A percentile compares a stretch with the other conserved stretches of the same genome.
These are phyloP conservation scores for Microcebus murinus DNA, from an alignment of 2,113 vertebrate genomes.

Conservation along the genomic window DNA sequence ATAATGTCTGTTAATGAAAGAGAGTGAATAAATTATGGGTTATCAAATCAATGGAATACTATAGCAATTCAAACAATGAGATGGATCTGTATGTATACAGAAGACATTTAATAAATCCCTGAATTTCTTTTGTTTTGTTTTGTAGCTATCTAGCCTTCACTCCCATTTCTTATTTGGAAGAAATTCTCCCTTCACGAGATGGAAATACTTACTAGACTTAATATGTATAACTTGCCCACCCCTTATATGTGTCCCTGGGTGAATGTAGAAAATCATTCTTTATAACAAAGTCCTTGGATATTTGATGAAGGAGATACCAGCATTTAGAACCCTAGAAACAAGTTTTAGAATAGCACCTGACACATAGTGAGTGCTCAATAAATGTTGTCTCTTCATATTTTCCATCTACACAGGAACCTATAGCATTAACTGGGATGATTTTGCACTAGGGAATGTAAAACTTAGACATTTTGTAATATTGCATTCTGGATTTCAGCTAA, in stretches of 20 bases:
- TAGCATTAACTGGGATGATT: not conserved
- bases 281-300: not conserved
- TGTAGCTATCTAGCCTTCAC: not conserved
- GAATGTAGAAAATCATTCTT: not conserved
- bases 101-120: not conserved
- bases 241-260: not conserved
- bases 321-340: slow-evolving; percentile 19
- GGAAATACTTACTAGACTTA: not conserved
- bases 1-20: not conserved
- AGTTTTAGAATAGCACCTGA: not conserved
- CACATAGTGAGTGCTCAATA: not conserved
- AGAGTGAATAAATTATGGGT: not conserved
- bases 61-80: not conserved
- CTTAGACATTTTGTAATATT: not conserved
- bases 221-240: not conserved
- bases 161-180: slow-evolving; percentile 18
- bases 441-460: not conserved
- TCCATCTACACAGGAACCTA: not conserved
- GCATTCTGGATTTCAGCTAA: not conserved
- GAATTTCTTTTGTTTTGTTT: not conserved
- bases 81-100: not conserved
- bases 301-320: not conserved
- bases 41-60: not conserved
- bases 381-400: not conserved
- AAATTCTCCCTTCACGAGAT: not conserved